Evolutionary conservation across 1,140 invertebrate species (phyloP), one percentile per base, ranked within the genome.

Genomic region (Anthonomus grandis): DNA sequence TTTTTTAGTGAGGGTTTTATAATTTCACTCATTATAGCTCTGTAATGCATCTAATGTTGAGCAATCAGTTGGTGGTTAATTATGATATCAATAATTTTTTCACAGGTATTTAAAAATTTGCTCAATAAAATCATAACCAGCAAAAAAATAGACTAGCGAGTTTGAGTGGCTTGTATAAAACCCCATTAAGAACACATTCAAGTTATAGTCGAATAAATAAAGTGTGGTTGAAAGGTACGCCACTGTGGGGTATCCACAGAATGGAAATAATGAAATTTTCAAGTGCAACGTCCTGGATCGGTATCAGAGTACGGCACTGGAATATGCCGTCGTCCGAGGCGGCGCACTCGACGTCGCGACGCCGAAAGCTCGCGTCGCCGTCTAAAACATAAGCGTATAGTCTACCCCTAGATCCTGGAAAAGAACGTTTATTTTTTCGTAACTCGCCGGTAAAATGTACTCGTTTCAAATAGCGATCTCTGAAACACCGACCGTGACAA

Each of bases 331-430:
- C n/a, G n/a, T n/a, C n/a, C 12, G 48, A 58, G 47, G 47, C 56
- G 56, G 45, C 56, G 56, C 56, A 42, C 48, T 52, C 48, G 56
- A 19, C 37, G 56, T 51, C 31, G 39, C 56, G 45, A 58, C 51
- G 37, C 56, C 36, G 56, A 46, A 56, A 56, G 42, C 54, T 48
- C 47, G 25, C 47, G 53, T n/a, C 51, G 22, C 25, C 51, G 45
- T 58, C 56, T 38, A 34, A 31, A 45, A 49, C 22, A 15, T 22
- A 44, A 58, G 36, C 56, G 47, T 58, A 39, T 58, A 58, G 56
- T 58, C 17, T 58, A 58, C 27, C 47, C 56, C 38, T 39, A 51
- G 48, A 58, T 37, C 5, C 39, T 58, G 21, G 18, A 27, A 51
- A 51, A 58, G 27, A 50, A 12, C 48, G 56, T 56, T 38, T 18